phyloP scores from a whole-genome alignment of 2,888 invertebrate species.

The Drosophila robusta region DNA sequence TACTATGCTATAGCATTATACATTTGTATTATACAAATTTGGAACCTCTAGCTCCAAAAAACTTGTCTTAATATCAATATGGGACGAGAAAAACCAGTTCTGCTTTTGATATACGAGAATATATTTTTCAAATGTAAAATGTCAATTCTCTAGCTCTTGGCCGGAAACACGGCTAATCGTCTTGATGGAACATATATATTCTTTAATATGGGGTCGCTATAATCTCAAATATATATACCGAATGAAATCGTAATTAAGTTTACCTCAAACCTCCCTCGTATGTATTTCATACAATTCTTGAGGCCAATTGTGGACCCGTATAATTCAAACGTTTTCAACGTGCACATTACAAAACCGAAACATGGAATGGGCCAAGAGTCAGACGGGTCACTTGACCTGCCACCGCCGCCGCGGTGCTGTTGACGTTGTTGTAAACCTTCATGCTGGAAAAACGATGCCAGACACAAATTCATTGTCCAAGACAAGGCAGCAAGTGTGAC shows the following conservation, averaged over 20 bases:
- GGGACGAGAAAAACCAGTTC: too few relatives aligned
- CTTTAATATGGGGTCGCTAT: too few relatives aligned
- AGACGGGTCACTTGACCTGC: constrained; percentile 69
- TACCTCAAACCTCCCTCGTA: constrained; percentile 38
- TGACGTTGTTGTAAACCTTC: constrained; percentile 41
- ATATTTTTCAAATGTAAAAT: too few relatives aligned
- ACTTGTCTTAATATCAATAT: too few relatives aligned
- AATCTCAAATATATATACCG: too few relatives aligned
- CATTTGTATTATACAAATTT: too few relatives aligned
- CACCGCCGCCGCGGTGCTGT: constrained; percentile 25
- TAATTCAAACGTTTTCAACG: constrained; percentile 55
- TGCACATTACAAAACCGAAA: constrained; percentile 45
- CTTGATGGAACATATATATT: too few relatives aligned
- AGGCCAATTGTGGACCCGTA: constrained; percentile 66
- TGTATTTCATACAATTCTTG: constrained; percentile 52
- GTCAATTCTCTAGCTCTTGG: too few relatives aligned
- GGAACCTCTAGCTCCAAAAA: too few relatives aligned
- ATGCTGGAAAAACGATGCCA: constrained; percentile 52
- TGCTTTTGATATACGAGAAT: too few relatives aligned
- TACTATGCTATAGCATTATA: too few relatives aligned
- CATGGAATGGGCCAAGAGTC: constrained; percentile 40
- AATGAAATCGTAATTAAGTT: background rate
- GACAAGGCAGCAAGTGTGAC: constrained; percentile 67
- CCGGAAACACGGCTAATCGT: too few relatives aligned
- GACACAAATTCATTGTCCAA: constrained; percentile 61